Evolutionary conservation across 2,888 invertebrate genomes (phyloP).

Genomic region (Drosophila eohydei): DNA sequence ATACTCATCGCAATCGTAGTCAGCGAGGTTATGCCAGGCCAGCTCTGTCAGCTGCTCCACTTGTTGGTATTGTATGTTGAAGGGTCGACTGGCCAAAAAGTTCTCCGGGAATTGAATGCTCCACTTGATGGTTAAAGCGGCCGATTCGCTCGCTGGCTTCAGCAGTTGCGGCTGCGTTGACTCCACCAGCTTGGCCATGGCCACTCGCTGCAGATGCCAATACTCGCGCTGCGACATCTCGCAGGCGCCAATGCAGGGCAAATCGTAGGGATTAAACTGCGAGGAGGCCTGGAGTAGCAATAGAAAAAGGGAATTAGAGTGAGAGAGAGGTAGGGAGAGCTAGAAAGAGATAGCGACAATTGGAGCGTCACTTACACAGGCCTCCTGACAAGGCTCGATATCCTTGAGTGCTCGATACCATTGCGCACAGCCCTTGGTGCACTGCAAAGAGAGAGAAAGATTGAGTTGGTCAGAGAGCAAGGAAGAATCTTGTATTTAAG

Average conservation of each 20-base stretch:
- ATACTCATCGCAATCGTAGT: constrained; percentile 86
- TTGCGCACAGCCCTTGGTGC: constrained; percentile 91
- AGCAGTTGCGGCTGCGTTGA: constrained; percentile 63
- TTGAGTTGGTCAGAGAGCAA: too few species aligned
- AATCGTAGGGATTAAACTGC: constrained; percentile 77
- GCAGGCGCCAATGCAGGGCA: constrained; percentile 83
- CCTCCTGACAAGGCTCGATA: constrained; percentile 90
- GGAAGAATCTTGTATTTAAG: too few species aligned
- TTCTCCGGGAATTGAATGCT: constrained; percentile 74
- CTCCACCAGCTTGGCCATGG: constrained; percentile 62
- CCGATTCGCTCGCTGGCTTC: constrained; percentile 24
- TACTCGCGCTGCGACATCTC: constrained; percentile 80
- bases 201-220: constrained; percentile 73
- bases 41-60: constrained; percentile 86
- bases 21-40: constrained; percentile 90
- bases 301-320: not conserved
- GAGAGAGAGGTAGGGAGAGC: not conserved
- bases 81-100: constrained; percentile 75
- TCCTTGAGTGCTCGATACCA: constrained; percentile 90
- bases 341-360: too few species aligned
- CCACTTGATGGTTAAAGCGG: constrained; percentile 72
- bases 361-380: constrained; percentile 90
- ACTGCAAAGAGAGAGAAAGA: constrained; percentile 86
- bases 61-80: constrained; percentile 80
- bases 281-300: constrained; percentile 63